Evolutionary conservation across 2,113 vertebrate species (phyloP).

Genomic region (Heliornis fulica): DNA sequence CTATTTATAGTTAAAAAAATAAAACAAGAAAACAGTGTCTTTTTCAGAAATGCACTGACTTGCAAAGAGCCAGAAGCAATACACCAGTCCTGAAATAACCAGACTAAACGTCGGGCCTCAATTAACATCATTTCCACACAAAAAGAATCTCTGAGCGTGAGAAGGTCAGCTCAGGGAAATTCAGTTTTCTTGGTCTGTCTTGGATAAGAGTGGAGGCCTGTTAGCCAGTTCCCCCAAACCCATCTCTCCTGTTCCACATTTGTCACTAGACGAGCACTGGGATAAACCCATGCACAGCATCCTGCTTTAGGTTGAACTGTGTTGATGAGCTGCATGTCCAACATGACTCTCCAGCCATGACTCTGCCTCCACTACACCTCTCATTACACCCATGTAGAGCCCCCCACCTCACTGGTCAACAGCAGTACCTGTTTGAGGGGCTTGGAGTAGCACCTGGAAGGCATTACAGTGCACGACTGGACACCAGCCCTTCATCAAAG

Average conservation of each 20-base stretch:
- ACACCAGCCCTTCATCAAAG: not conserved
- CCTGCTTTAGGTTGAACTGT: accelerated
- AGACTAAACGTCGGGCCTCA: not conserved
- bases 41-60: not conserved
- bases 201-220: not conserved
- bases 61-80: not conserved
- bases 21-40: not conserved
- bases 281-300: accelerated
- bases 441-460: not conserved
- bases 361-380: not conserved
- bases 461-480: not conserved
- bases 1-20: not conserved
- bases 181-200: not conserved
- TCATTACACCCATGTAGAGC: accelerated
- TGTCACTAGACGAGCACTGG: not conserved
- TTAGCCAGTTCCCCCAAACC: not conserved
- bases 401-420: accelerated
- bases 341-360: not conserved
- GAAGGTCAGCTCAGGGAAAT: not conserved
- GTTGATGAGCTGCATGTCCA: not conserved
- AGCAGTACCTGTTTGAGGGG: accelerated
- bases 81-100: not conserved
- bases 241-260: not conserved
- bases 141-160: not conserved
- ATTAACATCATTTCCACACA: not conserved